phyloP scores from a whole-genome alignment of 2,113 vertebrate genomes.

The Leucoraja erinaceus region DNA sequence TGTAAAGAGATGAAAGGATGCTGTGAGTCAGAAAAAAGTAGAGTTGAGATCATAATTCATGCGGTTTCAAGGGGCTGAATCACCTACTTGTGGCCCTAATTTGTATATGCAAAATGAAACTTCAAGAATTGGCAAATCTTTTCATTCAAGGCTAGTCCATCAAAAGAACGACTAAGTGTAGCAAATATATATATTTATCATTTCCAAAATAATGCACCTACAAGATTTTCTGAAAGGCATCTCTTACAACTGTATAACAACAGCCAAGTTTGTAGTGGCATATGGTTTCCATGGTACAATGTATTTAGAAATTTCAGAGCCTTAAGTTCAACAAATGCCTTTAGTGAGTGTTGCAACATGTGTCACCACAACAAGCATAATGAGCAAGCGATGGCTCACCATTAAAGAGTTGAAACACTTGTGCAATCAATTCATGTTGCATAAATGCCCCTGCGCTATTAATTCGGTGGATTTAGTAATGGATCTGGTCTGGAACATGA shows the following conservation, averaged over 20 bases:
- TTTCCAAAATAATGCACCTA: background rate
- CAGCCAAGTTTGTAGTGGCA: background rate
- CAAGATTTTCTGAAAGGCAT: background rate
- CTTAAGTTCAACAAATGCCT: background rate
- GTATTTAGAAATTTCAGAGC: background rate
- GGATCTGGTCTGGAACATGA: background rate
- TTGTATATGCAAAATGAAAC: background rate
- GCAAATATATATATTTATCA: background rate
- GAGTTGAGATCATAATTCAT: too few relatives aligned
- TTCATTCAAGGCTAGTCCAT: background rate
- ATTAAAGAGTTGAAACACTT: background rate
- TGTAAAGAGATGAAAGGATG: too few relatives aligned
- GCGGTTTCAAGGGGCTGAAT: too few relatives aligned
- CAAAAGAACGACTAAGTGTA: background rate
- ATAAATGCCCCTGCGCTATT: background rate
- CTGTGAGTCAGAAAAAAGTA: too few relatives aligned
- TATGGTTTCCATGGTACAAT: background rate
- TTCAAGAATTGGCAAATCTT: background rate
- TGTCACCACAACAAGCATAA: background rate
- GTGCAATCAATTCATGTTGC: background rate
- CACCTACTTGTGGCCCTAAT: too few relatives aligned
- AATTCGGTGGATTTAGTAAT: constrained; percentile 12
- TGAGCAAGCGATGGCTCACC: too few relatives aligned
- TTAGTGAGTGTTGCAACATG: background rate
- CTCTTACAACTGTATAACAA: background rate